phyloP scores from a whole-genome alignment of 2,113 vertebrate species.

The Elaphurus davidianus region DNA sequence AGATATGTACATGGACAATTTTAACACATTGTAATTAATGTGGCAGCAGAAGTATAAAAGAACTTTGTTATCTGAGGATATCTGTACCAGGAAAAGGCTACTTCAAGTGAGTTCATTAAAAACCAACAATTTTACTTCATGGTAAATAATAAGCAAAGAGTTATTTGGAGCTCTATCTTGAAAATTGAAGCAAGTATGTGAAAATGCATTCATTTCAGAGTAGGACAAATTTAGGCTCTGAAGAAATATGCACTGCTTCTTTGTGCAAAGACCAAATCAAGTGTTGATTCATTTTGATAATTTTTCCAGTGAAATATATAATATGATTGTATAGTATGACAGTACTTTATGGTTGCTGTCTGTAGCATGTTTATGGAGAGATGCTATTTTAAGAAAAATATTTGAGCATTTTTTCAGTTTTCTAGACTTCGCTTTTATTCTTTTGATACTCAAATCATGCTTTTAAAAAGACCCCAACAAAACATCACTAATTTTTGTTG shows the following conservation, averaged over 20 bases:
- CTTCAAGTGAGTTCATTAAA: neutral
- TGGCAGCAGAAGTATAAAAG: neutral
- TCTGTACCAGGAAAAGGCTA: neutral
- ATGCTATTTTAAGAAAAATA: neutral
- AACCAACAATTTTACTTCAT: neutral
- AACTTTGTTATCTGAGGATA: neutral
- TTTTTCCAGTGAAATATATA: neutral
- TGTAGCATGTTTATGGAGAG: neutral
- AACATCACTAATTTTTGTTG: neutral
- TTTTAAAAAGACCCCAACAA: neutral
- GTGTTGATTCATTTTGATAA: neutral
- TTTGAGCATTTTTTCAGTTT: neutral
- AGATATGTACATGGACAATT: neutral
- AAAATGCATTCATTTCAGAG: neutral
- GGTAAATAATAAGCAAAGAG: neutral
- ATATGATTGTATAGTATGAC: neutral
- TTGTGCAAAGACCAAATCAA: neutral
- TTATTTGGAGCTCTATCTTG: conserved; percentile 11
- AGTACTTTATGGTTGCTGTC: neutral
- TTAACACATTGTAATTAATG: neutral
- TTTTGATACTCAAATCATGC: neutral
- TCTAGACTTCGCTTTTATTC: neutral
- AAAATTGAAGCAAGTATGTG: conserved; percentile 11
- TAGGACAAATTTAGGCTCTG: neutral
- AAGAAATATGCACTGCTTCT: neutral